Conservation (phyloP, 2,888 invertebrate species). For the Isoperla grammatica region DNA sequence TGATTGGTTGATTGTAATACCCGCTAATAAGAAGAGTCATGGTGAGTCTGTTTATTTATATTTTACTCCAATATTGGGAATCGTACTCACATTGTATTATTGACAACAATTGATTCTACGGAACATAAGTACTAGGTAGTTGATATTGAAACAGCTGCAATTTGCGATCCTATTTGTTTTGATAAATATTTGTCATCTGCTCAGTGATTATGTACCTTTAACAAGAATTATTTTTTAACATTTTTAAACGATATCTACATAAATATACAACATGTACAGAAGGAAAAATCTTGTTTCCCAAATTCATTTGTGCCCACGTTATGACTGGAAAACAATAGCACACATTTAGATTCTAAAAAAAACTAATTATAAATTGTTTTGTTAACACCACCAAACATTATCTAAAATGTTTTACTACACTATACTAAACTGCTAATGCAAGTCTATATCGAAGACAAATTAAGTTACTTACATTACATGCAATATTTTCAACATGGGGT, state of each 20-base stretch:
- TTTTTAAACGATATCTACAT: not conserved
- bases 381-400: constrained; percentile 14
- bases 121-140: too few species aligned
- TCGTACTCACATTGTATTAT: too few species aligned
- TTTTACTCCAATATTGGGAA: too few species aligned
- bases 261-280: not conserved
- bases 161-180: too few species aligned
- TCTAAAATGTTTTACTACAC: constrained; percentile 4
- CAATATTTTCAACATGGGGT: not conserved
- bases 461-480: constrained; percentile 1
- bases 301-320: not conserved
- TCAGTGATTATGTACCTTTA: not conserved
- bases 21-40: too few species aligned
- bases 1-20: too few species aligned
- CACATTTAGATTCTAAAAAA: not conserved
- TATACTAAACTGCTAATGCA: not conserved
- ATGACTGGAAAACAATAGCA: not conserved
- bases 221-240: not conserved
- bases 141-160: too few species aligned
- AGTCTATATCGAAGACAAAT: too few species aligned
- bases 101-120: too few species aligned
- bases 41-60: too few species aligned
- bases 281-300: not conserved
- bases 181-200: too few species aligned
- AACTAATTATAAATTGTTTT: constrained; percentile 1